Evolutionary conservation across 2,797 vertebrate species (phyloP).

Genomic region (Tangara arthus): DNA sequence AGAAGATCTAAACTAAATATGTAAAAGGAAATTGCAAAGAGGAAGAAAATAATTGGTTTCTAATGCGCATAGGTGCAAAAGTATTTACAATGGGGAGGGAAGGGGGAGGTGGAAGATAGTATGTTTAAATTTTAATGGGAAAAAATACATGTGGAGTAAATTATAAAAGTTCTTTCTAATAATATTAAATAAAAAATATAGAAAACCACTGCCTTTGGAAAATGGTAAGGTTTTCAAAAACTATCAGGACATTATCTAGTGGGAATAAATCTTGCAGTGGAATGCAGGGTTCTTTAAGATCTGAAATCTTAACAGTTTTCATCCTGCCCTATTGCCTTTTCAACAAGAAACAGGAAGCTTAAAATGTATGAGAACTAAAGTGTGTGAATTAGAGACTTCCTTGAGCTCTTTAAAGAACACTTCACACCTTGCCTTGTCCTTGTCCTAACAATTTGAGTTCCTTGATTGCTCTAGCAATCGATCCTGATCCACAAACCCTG

Average conservation of each 20-base stretch:
- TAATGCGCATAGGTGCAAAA: background rate
- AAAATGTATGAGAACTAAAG: background rate
- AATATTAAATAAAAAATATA: background rate
- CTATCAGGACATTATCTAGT: background rate
- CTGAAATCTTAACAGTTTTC: background rate
- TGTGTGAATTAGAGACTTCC: background rate
- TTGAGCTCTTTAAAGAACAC: background rate
- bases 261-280: background rate
- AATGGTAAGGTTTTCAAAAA: background rate
- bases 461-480: background rate
- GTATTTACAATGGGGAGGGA: fast-evolving
- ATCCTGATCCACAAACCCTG: background rate
- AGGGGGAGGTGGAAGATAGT: background rate
- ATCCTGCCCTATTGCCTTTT: background rate
- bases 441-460: background rate
- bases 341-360: background rate
- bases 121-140: background rate
- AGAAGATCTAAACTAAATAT: background rate
- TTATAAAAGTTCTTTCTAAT: background rate
- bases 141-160: background rate
- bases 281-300: background rate
- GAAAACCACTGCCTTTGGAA: background rate
- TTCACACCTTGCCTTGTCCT: background rate
- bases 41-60: background rate
- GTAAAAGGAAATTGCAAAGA: background rate